phyloP scores from a whole-genome alignment of 2,888 invertebrate genomes.

The Drosophila percnosoma region DNA sequence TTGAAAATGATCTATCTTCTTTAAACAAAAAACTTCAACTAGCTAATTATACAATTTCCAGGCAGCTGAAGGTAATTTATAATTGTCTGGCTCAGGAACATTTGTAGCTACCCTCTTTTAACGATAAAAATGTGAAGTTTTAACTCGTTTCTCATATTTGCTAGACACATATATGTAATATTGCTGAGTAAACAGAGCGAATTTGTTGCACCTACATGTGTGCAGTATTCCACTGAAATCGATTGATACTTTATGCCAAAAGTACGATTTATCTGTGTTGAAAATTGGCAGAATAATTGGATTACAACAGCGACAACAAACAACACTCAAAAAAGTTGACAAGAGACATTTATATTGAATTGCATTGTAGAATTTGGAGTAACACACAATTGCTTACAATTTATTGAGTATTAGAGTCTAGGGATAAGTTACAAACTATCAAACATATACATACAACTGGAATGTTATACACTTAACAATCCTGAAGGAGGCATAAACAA shows the following conservation, averaged over 20 bases:
- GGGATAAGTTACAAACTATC: slow-evolving; percentile 54
- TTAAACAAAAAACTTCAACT: not conserved
- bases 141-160: slow-evolving; percentile 42
- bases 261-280: slow-evolving; percentile 23
- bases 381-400: slow-evolving; percentile 25
- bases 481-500: slow-evolving; percentile 39
- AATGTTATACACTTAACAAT: slow-evolving; percentile 59
- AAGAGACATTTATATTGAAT: slow-evolving; percentile 30
- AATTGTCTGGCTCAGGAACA: not conserved
- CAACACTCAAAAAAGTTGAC: not conserved
- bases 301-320: slow-evolving; percentile 19
- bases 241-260: slow-evolving; percentile 42
- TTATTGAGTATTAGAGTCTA: slow-evolving; percentile 67
- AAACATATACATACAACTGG: slow-evolving; percentile 62
- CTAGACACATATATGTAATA: not conserved
- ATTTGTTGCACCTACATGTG: slow-evolving; percentile 21
- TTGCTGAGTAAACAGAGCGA: not conserved
- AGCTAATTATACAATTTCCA: not conserved
- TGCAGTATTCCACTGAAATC: slow-evolving; percentile 45
- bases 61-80: not conserved
- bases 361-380: slow-evolving; percentile 19
- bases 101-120: slow-evolving; percentile 32
- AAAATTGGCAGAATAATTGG: slow-evolving; percentile 29
- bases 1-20: not conserved
- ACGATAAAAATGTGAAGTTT: slow-evolving; percentile 23